phyloP scores from a whole-genome alignment of 2,113 vertebrate genomes.

The Peromyscus polionotus region DNA sequence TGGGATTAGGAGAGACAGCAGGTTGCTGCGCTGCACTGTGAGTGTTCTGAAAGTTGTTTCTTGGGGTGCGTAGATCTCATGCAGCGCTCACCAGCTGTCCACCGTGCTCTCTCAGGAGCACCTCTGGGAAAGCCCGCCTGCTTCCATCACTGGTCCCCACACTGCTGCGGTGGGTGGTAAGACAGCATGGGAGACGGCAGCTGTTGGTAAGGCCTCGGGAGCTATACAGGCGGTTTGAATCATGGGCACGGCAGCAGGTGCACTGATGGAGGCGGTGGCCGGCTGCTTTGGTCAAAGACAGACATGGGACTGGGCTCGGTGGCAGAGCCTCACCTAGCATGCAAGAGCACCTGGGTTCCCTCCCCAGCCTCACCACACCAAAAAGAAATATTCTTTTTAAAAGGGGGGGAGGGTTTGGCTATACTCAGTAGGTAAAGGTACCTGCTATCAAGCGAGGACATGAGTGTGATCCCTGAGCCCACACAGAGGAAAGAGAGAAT shows the following conservation, averaged over 20 bases:
- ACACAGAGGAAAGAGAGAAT: neutral
- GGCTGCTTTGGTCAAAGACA: neutral
- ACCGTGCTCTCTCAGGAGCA: accelerated
- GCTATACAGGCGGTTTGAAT: accelerated
- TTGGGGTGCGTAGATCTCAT: accelerated
- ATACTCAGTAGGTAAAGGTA: neutral
- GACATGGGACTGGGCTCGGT: neutral
- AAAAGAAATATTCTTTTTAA: neutral
- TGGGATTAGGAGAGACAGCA: neutral
- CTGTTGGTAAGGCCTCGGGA: accelerated
- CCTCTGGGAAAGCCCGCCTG: neutral
- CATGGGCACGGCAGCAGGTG: neutral
- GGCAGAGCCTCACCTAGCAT: neutral
- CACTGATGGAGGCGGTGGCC: neutral
- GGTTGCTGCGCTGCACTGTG: neutral
- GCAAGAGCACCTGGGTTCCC: neutral
- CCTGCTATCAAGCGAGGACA: neutral
- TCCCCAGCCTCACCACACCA: neutral
- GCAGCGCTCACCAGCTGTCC: accelerated
- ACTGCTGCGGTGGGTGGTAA: accelerated
- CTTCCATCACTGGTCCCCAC: neutral
- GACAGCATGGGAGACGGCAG: accelerated
- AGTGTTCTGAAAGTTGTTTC: neutral
- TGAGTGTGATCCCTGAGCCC: neutral
- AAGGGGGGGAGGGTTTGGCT: neutral